These are phyloP conservation scores for Pachycephus smyrnensis DNA, from an alignment of 2,888 invertebrate species.

Conservation along the genomic window DNA sequence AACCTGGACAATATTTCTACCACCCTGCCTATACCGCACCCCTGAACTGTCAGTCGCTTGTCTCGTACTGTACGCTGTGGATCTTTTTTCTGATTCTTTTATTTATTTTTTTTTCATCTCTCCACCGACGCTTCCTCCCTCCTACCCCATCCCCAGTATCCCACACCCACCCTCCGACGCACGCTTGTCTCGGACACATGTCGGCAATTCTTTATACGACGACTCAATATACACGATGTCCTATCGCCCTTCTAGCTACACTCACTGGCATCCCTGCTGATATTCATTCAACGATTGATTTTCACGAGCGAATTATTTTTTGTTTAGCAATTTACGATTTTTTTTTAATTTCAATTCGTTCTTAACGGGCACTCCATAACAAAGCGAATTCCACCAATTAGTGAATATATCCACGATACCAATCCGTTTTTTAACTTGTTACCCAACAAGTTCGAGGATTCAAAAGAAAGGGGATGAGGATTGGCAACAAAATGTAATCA, in stretches of 20 bases:
- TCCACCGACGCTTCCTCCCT: not conserved
- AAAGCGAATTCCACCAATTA: not conserved
- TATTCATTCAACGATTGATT: not conserved
- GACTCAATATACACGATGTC: constrained; percentile 22
- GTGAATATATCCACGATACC: not conserved
- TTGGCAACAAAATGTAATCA: not conserved
- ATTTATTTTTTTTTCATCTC: constrained; percentile 14
- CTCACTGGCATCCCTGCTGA: not conserved
- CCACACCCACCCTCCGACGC: not conserved
- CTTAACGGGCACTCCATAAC: not conserved
- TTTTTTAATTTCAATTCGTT: not conserved
- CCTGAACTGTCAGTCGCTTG: constrained; percentile 20
- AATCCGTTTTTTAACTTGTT: not conserved
- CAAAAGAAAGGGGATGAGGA: not conserved
- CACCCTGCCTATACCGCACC: not conserved
- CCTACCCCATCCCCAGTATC: too few relatives aligned
- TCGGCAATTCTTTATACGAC: constrained; percentile 25
- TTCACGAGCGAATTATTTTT: not conserved
- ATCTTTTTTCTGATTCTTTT: constrained; percentile 13
- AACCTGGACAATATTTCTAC: not conserved
- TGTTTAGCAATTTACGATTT: not conserved
- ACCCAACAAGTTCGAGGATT: not conserved
- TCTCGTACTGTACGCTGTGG: constrained; percentile 13
- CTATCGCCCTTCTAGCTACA: constrained; percentile 5
- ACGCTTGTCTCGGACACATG: constrained; percentile 24